These are phyloP conservation scores for Phylloscopus trochilus DNA, from an alignment of 2,113 vertebrate species.

Conservation along the genomic window DNA sequence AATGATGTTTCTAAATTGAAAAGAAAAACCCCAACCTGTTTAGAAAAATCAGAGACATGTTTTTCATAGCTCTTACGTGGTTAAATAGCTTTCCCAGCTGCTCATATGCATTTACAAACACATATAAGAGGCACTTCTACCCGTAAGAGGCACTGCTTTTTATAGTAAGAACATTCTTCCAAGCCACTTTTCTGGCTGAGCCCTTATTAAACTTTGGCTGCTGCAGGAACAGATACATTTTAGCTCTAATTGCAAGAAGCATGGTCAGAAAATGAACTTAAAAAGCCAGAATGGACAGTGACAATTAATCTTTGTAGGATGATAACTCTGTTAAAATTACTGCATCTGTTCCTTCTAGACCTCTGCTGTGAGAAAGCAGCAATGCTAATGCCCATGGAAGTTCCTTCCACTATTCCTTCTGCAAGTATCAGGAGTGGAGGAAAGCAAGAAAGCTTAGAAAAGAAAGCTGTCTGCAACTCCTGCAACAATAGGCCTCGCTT, in stretches of 20 bases:
- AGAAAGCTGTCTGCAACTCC: background rate
- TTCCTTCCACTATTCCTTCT: background rate
- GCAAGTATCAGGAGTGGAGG: background rate
- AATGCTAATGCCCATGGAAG: background rate
- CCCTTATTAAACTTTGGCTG: background rate
- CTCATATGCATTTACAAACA: background rate
- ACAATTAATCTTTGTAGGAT: background rate
- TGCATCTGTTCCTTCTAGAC: background rate
- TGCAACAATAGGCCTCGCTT: background rate
- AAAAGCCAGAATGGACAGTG: background rate
- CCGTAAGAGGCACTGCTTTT: background rate
- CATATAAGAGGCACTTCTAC: background rate
- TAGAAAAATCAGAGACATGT: background rate
- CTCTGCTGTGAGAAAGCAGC: background rate
- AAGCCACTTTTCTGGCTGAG: background rate
- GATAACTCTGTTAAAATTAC: background rate
- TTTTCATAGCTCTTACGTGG: background rate
- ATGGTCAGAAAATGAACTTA: background rate
- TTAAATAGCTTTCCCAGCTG: background rate
- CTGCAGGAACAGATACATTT: background rate
- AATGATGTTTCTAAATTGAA: background rate
- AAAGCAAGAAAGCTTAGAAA: background rate
- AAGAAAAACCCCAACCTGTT: background rate
- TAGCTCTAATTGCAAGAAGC: background rate
- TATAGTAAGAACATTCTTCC: background rate